These are phyloP conservation scores for Orthonevra nobilis DNA, from an alignment of 2,888 invertebrate genomes.

Conservation along the genomic window DNA sequence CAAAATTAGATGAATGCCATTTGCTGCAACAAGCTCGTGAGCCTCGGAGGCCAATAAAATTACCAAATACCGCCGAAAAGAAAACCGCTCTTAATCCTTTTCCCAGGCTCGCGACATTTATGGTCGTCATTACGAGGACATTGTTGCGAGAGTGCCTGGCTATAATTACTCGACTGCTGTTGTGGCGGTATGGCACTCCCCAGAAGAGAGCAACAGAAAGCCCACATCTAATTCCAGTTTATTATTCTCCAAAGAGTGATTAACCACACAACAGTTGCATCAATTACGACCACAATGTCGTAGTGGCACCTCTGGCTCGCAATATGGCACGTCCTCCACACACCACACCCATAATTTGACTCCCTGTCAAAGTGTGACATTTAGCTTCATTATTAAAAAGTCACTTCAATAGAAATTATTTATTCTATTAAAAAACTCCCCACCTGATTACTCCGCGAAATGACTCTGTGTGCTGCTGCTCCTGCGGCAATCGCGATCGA, in stretches of 20 bases:
- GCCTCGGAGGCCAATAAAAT: background rate
- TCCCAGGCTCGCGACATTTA: slow-evolving; percentile 2
- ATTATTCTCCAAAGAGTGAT: slow-evolving; percentile 47
- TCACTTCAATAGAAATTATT: slow-evolving; percentile 36
- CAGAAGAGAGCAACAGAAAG: slow-evolving; percentile 2
- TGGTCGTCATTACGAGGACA: slow-evolving; percentile 4
- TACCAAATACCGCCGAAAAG: background rate
- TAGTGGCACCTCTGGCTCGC: too few species aligned
- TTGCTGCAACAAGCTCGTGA: background rate
- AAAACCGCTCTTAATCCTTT: slow-evolving; percentile 18
- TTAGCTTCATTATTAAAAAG: slow-evolving; percentile 22
- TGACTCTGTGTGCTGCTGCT: too few species aligned
- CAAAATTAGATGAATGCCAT: slow-evolving; percentile 27
- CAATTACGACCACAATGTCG: slow-evolving; percentile 35
- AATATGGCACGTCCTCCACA: too few species aligned
- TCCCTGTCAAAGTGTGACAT: slow-evolving; percentile 18
- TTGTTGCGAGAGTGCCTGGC: background rate
- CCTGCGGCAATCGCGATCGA: slow-evolving; percentile 11
- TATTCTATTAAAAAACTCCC: slow-evolving; percentile 21
- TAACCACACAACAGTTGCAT: slow-evolving; percentile 43
- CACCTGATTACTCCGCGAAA: too few species aligned
- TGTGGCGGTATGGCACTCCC: slow-evolving; percentile 23
- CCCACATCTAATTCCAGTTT: slow-evolving; percentile 51
- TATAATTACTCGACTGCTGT: slow-evolving; percentile 20
- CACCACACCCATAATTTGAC: too few species aligned